Evolutionary conservation across 2,113 vertebrate species (phyloP), one percentile per base, ranked within the genome.

Genomic region (Eidolon helvum): DNA sequence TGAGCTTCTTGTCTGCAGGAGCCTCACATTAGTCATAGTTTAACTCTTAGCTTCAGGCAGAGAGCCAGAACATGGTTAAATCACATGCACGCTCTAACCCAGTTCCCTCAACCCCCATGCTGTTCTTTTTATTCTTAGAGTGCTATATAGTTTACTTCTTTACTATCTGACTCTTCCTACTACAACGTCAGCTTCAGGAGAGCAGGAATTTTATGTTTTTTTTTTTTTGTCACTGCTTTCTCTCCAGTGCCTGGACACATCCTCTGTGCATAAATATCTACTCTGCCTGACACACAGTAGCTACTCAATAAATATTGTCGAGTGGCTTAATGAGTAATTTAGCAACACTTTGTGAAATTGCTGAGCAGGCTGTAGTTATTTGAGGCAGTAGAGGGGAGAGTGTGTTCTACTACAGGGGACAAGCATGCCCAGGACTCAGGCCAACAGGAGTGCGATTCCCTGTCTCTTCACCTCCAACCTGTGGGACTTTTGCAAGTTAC

Each of bases 291-390:
- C 30, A 7, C 8, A 4, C 7, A 9, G 15, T 7, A 48, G 75
- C 33, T 15, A 11, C 22, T 24, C 2, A 0, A 1, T 16, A 8
- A 35, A 4, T 0, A 24, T 33, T n/a, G 45, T 10, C 28, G 1
- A 10, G 0, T 0, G 3, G 30, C 26, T 74, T 14, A 14, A 8
- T 0, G 10, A 30, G 4, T 10, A 45, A 3, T 8, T 69, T 21
- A 16, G 35, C 0, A 3, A 38, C 24, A 0, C 30, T 38, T 10
- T 0, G n/a, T 26, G 82, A 61, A 19, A 43, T 11, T 1, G 35
- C 59, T 10, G 30, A 61, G 43, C 45, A 0, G 40, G 35, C 9
- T 28, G 8, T 18, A 3, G n/a, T 45, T 21, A 4, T 5, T 2
- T 7, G 11, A 45, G 74, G 66, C 26, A 16, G 45, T 50, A 15